phyloP scores from a whole-genome alignment of 2,113 vertebrate species.

The Muntiacus muntjak region DNA sequence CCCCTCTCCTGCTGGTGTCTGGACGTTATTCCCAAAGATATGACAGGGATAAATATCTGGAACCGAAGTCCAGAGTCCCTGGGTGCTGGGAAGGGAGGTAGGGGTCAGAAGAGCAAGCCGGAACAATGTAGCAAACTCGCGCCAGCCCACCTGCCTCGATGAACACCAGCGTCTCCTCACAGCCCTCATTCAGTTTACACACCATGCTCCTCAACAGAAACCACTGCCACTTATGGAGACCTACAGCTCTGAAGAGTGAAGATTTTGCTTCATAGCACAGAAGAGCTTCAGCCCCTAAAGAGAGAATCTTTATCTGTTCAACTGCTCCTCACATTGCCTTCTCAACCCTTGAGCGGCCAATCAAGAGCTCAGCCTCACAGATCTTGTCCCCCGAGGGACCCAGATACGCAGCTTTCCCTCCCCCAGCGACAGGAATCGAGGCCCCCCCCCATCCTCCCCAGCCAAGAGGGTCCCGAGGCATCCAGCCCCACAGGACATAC shows the following conservation, averaged over 20 bases:
- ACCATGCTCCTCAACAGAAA: conserved; percentile 53
- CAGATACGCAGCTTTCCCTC: background rate
- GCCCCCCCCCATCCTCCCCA: background rate
- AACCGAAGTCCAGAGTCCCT: background rate
- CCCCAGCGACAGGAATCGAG: background rate
- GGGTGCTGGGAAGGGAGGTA: background rate
- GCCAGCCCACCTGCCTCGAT: conserved; percentile 53
- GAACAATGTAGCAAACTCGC: background rate
- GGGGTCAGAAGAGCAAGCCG: background rate
- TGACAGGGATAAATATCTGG: background rate
- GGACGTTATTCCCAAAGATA: background rate
- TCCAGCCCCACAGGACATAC: conserved; percentile 45
- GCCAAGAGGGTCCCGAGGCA: background rate
- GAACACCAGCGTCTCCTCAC: conserved; percentile 61
- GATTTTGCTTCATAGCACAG: conserved; percentile 67
- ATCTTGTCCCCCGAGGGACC: background rate
- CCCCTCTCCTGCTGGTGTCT: background rate
- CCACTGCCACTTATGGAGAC: conserved; percentile 51
- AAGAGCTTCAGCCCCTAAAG: conserved; percentile 49
- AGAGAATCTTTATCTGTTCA: background rate
- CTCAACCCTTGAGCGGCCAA: background rate
- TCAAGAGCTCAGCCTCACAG: background rate
- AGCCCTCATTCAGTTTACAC: conserved; percentile 60
- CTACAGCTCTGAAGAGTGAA: conserved; percentile 60
- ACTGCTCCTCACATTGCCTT: background rate